These are phyloP conservation scores for Rattus norvegicus DNA, from an alignment of 2,113 vertebrate genomes.

Conservation along the genomic window GRCr8 NC_086030.1:40001501-40002000, in stretches of 20 bases:
- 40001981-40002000: neutral
- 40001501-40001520: slow-evolving; percentile 93
- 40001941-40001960: neutral
- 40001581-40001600: neutral
- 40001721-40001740: neutral
- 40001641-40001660: neutral
- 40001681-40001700: neutral
- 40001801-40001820: neutral
- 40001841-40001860: neutral
- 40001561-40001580: neutral
- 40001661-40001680: neutral
- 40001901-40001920: neutral
- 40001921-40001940: slow-evolving; percentile 52
- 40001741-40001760: neutral
- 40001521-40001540: slow-evolving; percentile 95
- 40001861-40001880: slow-evolving; percentile 60
- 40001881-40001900: neutral
- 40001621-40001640: no score
- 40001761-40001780: neutral
- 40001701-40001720: neutral
- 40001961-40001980: neutral
- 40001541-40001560: slow-evolving; percentile 51
- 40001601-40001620: neutral
- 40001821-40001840: slow-evolving; percentile 27
- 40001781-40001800: neutral